A percentile compares a stretch with the other conserved stretches of the same genome.
Evolutionary conservation across 2,113 vertebrate genomes (phyloP).

Genomic region (Hiodon tergisus): DNA sequence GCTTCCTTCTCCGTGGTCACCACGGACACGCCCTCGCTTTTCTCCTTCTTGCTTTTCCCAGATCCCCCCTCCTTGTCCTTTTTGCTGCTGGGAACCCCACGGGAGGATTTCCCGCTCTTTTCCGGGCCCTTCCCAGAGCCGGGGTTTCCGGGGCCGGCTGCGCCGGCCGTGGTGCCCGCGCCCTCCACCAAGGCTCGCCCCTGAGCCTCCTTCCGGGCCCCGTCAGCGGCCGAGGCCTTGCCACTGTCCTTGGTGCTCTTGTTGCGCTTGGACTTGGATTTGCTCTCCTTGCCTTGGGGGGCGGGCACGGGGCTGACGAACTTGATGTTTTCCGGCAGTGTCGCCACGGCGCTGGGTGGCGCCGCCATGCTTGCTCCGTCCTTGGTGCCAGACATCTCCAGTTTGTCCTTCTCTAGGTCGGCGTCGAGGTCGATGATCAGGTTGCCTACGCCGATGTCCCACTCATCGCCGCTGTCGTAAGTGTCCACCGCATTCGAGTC

Average conservation of each 20-base stretch:
- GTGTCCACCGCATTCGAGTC: conserved; percentile 99
- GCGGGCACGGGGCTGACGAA: conserved; percentile 94
- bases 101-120: conserved; percentile 82
- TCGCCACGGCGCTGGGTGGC: conserved; percentile 86
- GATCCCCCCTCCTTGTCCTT: conserved; percentile 88
- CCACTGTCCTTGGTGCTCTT: conserved; percentile 96
- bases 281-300: conserved; percentile 94
- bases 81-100: conserved; percentile 80
- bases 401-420: conserved; percentile 99
- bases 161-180: conserved; percentile 62
- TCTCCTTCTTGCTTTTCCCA: conserved; percentile 94
- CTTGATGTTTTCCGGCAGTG: conserved; percentile 95
- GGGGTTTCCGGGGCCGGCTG: conserved; percentile 62
- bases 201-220: conserved; percentile 83
- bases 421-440: conserved; percentile 99
- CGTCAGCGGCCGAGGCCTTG: conserved; percentile 81
- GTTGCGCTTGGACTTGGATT: conserved; percentile 97
- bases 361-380: conserved; percentile 83
- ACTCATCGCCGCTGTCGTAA: conserved; percentile 99
- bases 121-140: conserved; percentile 75
- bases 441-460: conserved; percentile 99
- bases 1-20: conserved; percentile 80
- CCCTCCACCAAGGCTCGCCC: conserved; percentile 81
- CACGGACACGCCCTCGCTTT: conserved; percentile 73
- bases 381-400: conserved; percentile 98